Percentiles rank a stretch among this genome's conserved stretches.
Conservation (phyloP, 2,888 invertebrate species). For the Coleophora deauratella region DNA sequence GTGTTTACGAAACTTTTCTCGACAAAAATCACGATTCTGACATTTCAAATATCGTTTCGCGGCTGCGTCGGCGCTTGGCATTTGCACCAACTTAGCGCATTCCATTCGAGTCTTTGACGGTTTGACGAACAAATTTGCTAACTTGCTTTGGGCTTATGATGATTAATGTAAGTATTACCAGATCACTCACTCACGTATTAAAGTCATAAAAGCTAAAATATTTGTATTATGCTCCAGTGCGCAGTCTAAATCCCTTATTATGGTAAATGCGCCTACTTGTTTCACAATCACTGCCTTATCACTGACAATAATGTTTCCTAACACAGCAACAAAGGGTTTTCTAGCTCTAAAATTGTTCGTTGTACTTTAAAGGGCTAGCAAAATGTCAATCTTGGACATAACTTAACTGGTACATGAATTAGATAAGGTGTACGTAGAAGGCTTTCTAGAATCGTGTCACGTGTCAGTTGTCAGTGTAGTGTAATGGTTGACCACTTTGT, state of each 20-base stretch:
- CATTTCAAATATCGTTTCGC: constrained; percentile 62
- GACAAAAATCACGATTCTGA: constrained; percentile 70
- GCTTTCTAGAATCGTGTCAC: constrained; percentile 6
- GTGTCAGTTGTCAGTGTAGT: constrained; percentile 7
- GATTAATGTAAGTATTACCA: no score
- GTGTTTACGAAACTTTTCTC: constrained; percentile 57
- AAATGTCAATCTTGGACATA: constrained; percentile 28
- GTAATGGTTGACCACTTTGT: no score
- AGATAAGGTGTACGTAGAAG: constrained; percentile 6
- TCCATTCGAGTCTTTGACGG: constrained; percentile 36
- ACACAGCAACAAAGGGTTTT: no score
- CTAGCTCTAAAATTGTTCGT: no score
- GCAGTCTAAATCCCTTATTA: no score
- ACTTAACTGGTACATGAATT: constrained; percentile 7
- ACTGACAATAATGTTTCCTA: no score
- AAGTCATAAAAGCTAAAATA: no score
- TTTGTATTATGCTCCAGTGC: no score
- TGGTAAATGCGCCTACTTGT: no score
- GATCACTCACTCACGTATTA: no score
- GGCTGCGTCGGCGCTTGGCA: constrained; percentile 56
- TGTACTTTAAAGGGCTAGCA: constrained; percentile 27
- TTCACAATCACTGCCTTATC: no score
- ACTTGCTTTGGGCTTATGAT: neutral
- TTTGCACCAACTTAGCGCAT: constrained; percentile 55
- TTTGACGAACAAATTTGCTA: constrained; percentile 10